Base-by-base conservation (phyloP, 2,797 vertebrate genomes). In the Phoeniculus purpureus region DNA sequence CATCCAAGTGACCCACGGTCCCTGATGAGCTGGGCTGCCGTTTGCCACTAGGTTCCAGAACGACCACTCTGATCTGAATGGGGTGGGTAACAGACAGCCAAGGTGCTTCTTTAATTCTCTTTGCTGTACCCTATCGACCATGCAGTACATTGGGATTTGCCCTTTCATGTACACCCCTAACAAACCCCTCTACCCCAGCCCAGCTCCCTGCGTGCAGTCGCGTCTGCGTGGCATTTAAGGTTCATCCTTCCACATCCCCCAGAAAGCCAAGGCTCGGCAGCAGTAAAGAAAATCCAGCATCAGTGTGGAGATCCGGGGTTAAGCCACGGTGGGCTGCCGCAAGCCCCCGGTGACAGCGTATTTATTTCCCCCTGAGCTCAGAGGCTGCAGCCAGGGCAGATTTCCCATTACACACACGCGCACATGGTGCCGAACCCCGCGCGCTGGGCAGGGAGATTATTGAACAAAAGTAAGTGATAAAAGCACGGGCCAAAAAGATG, bases 401-500 rank as follows among this genome's bases (percentile, higher is more conserved):
- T 95, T 94, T 95, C 93, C 93, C 5, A 95, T 95, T 89, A n/a
- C 93, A 89, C 90, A 79, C 79, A 83, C 61, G 34, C 75, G 22
- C 64, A 37, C 91, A 70, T 48, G 18, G 7, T 48, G 90, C 86
- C 94, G 94, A 90, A 93, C 32, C 94, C 91, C 12, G 48, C 21
- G 1, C 26, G 52, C 15, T 80, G 95, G 95, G 91, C 90, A 90
- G 93, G 88, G 48, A 96, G 95, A 96, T 96, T 95, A 96, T 93
- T 94, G 95, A 96, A 95, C 95, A 95, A 94, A 96, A 95, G 94
- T 96, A 94, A 96, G 95, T 81, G 93, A 96, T 96, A 96, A 96
- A 96, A 93, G 94, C 95, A 78, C 16, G 6, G 93, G 91, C 92
- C 95, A 90, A 94, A 95, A 90, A 96, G 92, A 96, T 95, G 95